Evolutionary conservation across 1,140 invertebrate genomes (phyloP).

Genomic region (Pogonomyrmex californicus): DNA sequence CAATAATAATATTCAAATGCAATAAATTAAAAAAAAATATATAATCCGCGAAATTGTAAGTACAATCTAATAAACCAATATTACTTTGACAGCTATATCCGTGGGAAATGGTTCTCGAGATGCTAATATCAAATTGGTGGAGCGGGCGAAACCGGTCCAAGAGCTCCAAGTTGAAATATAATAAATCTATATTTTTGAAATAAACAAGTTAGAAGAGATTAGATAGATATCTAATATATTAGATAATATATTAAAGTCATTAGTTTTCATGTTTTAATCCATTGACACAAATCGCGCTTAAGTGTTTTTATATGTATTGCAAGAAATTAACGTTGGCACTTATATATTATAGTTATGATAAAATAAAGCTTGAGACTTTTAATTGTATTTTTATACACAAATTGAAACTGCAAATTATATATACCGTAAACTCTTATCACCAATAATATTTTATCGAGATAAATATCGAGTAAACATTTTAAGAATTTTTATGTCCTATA

Average conservation of each 20-base stretch:
- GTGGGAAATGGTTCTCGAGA: slow-evolving; percentile 19
- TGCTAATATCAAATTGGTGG: slow-evolving; percentile 32
- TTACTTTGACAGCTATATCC: background rate
- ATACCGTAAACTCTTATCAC: background rate
- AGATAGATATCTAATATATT: background rate
- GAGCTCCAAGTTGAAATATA: background rate
- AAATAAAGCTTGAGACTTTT: slow-evolving; percentile 1
- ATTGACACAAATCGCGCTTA: background rate
- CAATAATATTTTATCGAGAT: background rate
- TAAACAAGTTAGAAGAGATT: slow-evolving; percentile 28
- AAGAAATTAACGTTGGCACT: background rate
- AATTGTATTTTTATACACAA: background rate
- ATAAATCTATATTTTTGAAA: slow-evolving; percentile 30
- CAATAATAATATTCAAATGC: slow-evolving; percentile 2
- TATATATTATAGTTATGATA: background rate
- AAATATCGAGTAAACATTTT: background rate
- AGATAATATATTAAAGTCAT: slow-evolving; percentile 3
- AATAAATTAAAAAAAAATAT: slow-evolving; percentile 6
- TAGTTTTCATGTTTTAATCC: background rate
- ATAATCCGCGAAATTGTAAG: background rate
- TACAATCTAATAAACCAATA: background rate
- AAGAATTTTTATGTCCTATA: too few species aligned
- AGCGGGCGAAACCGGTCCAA: slow-evolving; percentile 20
- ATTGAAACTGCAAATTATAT: background rate
- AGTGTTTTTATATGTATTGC: background rate